Evolutionary conservation across 2,888 invertebrate genomes (phyloP).

Genomic region (Cheilosia urbana): DNA sequence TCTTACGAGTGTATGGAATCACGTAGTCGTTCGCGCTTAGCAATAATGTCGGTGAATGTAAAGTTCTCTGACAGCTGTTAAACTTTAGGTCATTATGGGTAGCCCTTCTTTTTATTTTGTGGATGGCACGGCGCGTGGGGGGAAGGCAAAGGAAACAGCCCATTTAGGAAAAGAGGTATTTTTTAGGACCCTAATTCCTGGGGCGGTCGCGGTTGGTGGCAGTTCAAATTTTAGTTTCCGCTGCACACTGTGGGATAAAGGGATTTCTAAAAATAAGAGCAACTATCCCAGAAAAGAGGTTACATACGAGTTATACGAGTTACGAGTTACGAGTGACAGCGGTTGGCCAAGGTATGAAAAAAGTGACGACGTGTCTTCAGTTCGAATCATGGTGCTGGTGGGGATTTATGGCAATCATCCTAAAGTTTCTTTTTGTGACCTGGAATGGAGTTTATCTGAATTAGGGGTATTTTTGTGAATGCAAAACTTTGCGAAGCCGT

Average conservation of each 20-base stretch:
- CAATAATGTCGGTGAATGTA: conserved; percentile 74
- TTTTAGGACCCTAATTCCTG: conserved; percentile 62
- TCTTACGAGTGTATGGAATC: conserved; percentile 68
- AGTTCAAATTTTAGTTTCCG: conserved; percentile 61
- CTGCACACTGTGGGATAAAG: conserved; percentile 7
- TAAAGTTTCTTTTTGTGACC: conserved; percentile 50
- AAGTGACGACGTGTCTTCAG: conserved; percentile 69
- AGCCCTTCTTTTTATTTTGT: conserved; percentile 14
- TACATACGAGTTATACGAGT: conserved; percentile 6
- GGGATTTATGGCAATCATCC: conserved; percentile 67
- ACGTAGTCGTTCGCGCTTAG: conserved; percentile 74
- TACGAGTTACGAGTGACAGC: conserved; percentile 22
- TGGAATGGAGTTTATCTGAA: conserved; percentile 61
- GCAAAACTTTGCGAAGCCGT: conserved; percentile 1
- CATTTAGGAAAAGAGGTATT: conserved; percentile 51
- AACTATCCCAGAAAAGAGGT: conserved; percentile 15
- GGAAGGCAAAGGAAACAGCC: conserved; percentile 34
- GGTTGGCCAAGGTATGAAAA: conserved; percentile 57
- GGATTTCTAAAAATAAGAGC: not conserved
- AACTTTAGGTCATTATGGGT: conserved; percentile 74
- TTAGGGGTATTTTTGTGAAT: conserved; percentile 55
- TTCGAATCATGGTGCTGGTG: conserved; percentile 61
- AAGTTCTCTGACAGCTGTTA: conserved; percentile 75
- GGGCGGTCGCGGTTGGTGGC: conserved; percentile 61
- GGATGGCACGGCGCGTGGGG: too few relatives aligned